Evolutionary conservation across 2,113 vertebrate species (phyloP).

Genomic region (Passerina amoena): DNA sequence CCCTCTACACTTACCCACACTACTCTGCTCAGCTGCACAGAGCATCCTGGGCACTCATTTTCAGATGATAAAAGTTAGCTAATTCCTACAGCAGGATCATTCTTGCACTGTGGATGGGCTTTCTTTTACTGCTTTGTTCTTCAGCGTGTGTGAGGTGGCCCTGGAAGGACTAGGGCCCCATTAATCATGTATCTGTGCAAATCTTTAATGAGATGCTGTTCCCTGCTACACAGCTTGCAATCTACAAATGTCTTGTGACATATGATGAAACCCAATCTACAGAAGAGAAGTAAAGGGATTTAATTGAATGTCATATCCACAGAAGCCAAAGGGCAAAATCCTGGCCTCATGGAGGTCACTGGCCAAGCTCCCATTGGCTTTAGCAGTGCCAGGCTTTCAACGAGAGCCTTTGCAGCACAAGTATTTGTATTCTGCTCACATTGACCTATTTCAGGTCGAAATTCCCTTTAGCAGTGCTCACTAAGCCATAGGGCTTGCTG

Average conservation of each 20-base stretch:
- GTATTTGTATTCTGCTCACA: background rate
- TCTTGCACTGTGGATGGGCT: background rate
- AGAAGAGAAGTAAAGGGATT: background rate
- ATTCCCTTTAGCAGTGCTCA: background rate
- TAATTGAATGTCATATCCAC: background rate
- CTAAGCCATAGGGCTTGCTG: conserved; percentile 15
- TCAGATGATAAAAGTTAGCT: background rate
- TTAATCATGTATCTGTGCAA: background rate
- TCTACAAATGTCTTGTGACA: background rate
- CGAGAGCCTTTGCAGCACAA: background rate
- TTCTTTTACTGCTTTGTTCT: background rate
- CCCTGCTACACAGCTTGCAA: background rate
- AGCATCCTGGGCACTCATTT: background rate
- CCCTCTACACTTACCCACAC: background rate
- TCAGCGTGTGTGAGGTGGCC: background rate
- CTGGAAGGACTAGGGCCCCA: background rate
- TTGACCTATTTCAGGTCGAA: conserved; percentile 33
- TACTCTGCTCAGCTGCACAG: background rate
- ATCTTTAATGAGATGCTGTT: background rate
- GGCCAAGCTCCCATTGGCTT: background rate
- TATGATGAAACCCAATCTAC: background rate
- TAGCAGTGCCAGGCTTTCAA: background rate
- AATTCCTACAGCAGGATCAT: background rate
- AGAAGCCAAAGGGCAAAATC: conserved; percentile 21
- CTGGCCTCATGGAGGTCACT: background rate